phyloP scores from a whole-genome alignment of 2,113 vertebrate genomes.

The Halcyon malimbica region DNA sequence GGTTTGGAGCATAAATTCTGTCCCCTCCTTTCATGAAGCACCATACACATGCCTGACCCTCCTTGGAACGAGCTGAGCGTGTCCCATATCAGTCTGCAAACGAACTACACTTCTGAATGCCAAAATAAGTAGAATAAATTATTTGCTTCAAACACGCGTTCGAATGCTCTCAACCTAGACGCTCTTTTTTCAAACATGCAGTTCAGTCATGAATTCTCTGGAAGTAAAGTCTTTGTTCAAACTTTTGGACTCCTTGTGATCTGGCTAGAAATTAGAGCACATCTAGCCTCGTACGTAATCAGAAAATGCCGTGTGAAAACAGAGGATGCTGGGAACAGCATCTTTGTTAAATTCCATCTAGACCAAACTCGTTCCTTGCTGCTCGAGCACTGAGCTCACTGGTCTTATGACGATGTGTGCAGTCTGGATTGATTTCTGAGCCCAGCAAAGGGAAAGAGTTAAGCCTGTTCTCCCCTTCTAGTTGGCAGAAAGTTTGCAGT shows the following conservation, averaged over 20 bases:
- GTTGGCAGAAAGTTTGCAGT: constrained; percentile 86
- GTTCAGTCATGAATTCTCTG: constrained; percentile 3
- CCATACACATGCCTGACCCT: background rate
- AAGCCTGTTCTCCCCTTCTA: constrained; percentile 76
- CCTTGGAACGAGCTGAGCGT: background rate
- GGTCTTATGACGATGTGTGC: background rate
- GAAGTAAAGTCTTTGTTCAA: constrained; percentile 5
- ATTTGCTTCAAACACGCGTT: background rate
- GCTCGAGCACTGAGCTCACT: constrained; percentile 26
- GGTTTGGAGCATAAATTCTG: background rate
- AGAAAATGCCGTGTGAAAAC: constrained; percentile 48
- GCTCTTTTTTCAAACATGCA: background rate
- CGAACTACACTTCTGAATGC: background rate
- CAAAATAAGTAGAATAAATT: constrained; percentile 22
- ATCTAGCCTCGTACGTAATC: background rate
- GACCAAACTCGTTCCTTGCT: background rate
- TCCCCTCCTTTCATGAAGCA: background rate
- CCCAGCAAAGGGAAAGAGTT: constrained; percentile 78
- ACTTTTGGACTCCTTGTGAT: constrained; percentile 2
- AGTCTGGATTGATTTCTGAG: constrained; percentile 52
- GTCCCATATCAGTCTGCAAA: background rate
- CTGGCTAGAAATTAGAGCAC: constrained; percentile 3
- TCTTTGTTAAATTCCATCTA: constrained; percentile 43
- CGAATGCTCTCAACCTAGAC: rapidly evolving
- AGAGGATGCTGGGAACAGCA: constrained; percentile 36